phyloP scores from a whole-genome alignment of 2,797 vertebrate species.

The Typhlichthys eigenmanni region DNA sequence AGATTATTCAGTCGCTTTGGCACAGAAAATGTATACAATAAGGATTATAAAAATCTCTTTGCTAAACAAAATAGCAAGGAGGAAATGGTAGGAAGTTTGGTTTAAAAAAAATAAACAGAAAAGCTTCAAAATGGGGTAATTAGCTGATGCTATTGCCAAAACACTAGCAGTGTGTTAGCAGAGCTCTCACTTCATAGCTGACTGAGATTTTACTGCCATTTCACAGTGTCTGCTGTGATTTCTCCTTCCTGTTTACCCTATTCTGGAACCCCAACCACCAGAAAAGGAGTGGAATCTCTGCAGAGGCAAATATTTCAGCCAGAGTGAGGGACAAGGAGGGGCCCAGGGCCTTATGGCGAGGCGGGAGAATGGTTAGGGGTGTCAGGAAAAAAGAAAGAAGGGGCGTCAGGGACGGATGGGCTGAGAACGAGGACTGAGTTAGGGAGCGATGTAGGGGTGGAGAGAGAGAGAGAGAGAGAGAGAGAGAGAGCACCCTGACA shows the following conservation, averaged over 20 bases:
- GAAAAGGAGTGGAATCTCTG: conserved; percentile 69
- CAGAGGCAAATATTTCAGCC: conserved; percentile 33
- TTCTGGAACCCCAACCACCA: conserved; percentile 38
- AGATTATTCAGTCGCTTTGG: conserved; percentile 79
- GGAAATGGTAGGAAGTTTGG: conserved; percentile 62
- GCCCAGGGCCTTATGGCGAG: conserved; percentile 54
- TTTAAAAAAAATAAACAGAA: conserved; percentile 72
- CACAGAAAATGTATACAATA: conserved; percentile 75
- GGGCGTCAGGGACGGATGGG: conserved; percentile 43
- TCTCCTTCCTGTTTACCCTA: conserved; percentile 67
- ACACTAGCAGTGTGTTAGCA: conserved; percentile 36
- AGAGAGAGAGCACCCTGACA: conserved; percentile 58
- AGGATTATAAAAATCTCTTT: conserved; percentile 80
- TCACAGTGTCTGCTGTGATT: conserved; percentile 57
- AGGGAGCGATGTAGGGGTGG: conserved; percentile 35
- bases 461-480: conserved; percentile 16
- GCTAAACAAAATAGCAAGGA: conserved; percentile 73
- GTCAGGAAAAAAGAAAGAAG: conserved; percentile 37
- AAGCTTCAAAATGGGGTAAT: conserved; percentile 71
- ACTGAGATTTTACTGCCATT: conserved; percentile 43
- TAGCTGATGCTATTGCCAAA: conserved; percentile 66
- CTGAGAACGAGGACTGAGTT: conserved; percentile 39
- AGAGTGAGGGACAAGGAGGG: conserved; percentile 34
- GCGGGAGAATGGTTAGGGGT: conserved; percentile 49
- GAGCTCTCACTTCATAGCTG: conserved; percentile 39